Evolutionary conservation across 2,888 invertebrate species (phyloP).

Genomic region (Diplolepis rosae): DNA sequence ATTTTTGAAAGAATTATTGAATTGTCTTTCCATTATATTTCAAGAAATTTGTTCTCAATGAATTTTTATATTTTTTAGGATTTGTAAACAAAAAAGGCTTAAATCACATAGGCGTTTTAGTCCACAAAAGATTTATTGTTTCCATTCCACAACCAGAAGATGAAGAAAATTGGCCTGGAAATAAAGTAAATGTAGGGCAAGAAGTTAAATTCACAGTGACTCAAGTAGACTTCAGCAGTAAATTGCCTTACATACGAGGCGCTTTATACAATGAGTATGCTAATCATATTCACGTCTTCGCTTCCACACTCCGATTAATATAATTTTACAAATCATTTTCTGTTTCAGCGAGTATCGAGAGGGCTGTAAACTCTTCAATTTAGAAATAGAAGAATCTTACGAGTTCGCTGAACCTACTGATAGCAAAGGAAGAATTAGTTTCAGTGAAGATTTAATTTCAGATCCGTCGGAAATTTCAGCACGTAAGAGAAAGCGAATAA

Average conservation of each 20-base stretch:
- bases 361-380: conserved; percentile 51
- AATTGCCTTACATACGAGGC: conserved; percentile 80
- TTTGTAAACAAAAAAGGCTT: conserved; percentile 80
- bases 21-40: not conserved
- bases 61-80: conserved; percentile 63
- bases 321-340: not conserved
- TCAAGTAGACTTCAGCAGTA: conserved; percentile 77
- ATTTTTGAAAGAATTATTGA: no score
- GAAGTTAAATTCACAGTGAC: conserved; percentile 78
- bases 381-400: conserved; percentile 30
- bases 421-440: not conserved
- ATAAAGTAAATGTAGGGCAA: conserved; percentile 77
- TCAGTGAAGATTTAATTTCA: not conserved
- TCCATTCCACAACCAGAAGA: conserved; percentile 78
- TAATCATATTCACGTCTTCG: conserved; percentile 6
- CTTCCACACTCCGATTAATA: not conserved
- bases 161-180: conserved; percentile 77
- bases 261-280: conserved; percentile 76
- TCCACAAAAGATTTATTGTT: conserved; percentile 83
- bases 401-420: not conserved
- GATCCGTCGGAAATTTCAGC: not conserved
- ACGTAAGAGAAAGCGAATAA: conserved; percentile 7
- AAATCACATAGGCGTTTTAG: conserved; percentile 81
- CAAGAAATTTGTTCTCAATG: not conserved
- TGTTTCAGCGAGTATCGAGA: conserved; percentile 56